Conservation (phyloP, 2,113 vertebrate species). For the Cavia aperea region DNA sequence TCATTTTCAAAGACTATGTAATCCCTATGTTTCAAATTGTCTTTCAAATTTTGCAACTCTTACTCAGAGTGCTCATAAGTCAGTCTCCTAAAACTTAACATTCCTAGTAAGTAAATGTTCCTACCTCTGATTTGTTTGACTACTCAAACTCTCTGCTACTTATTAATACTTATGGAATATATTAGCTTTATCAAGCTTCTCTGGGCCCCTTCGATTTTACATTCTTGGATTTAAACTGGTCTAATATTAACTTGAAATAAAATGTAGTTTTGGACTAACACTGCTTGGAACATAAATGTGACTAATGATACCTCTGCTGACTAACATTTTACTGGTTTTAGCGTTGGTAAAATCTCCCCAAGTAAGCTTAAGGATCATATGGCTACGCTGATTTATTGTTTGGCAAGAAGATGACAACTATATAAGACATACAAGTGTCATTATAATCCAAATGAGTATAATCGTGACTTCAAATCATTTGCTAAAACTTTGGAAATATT, state of each 20-base stretch:
- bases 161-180: slow-evolving; percentile 1
- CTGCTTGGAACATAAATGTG: slow-evolving; percentile 8
- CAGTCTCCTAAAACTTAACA: background rate
- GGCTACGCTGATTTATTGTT: slow-evolving; percentile 18
- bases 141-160: background rate
- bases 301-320: background rate
- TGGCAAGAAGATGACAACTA: slow-evolving; percentile 35
- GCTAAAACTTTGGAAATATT: slow-evolving; percentile 49
- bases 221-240: slow-evolving; percentile 1
- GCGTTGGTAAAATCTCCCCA: slow-evolving; percentile 37
- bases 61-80: background rate
- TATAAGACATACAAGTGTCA: background rate
- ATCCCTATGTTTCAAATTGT: background rate
- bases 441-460: slow-evolving; percentile 22
- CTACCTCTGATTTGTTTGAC: background rate
- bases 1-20: background rate
- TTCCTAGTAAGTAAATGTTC: background rate
- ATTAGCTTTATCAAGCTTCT: background rate
- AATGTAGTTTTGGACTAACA: background rate
- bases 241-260: background rate
- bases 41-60: slow-evolving; percentile 3
- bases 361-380: slow-evolving; percentile 44
- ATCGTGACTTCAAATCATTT: slow-evolving; percentile 39
- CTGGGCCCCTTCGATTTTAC: background rate
- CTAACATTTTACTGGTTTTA: slow-evolving; percentile 13